phyloP scores from a whole-genome alignment of 2,797 vertebrate genomes.

The Coregonus ussuriensis region DNA sequence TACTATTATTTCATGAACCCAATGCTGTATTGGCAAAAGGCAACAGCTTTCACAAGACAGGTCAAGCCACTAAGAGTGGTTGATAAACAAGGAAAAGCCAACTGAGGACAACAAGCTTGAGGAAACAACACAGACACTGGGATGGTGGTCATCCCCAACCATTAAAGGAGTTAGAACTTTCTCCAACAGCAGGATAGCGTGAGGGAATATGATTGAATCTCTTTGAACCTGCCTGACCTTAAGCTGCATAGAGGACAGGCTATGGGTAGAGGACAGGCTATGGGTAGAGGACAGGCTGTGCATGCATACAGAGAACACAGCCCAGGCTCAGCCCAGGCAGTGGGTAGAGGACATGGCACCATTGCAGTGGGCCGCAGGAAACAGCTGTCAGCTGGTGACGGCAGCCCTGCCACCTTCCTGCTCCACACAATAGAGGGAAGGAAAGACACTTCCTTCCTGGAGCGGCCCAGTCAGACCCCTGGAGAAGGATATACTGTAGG shows the following conservation, averaged over 20 bases:
- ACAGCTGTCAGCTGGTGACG: conserved; percentile 76
- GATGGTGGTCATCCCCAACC: background rate
- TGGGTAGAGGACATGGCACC: background rate
- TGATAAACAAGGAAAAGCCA: conserved; percentile 3
- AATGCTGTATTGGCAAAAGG: conserved; percentile 16
- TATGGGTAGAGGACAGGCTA: background rate
- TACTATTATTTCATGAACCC: background rate
- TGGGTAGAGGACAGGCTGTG: background rate
- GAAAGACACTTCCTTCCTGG: conserved; percentile 81
- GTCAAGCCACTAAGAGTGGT: background rate
- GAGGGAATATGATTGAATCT: background rate
- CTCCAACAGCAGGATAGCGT: background rate
- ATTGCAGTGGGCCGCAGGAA: conserved; percentile 73
- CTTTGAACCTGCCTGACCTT: background rate
- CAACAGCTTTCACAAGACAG: conserved; percentile 7
- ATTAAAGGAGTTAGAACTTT: background rate
- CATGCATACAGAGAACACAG: background rate
- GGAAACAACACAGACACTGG: background rate
- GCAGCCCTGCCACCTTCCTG: conserved; percentile 81
- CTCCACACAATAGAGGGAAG: conserved; percentile 91
- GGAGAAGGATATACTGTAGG: background rate
- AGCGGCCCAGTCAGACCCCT: background rate
- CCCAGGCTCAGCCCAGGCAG: background rate
- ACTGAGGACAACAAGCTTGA: conserved; percentile 38
- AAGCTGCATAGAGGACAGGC: background rate